phyloP scores from a whole-genome alignment of 2,888 invertebrate species.

The Acrobasis consociella region DNA sequence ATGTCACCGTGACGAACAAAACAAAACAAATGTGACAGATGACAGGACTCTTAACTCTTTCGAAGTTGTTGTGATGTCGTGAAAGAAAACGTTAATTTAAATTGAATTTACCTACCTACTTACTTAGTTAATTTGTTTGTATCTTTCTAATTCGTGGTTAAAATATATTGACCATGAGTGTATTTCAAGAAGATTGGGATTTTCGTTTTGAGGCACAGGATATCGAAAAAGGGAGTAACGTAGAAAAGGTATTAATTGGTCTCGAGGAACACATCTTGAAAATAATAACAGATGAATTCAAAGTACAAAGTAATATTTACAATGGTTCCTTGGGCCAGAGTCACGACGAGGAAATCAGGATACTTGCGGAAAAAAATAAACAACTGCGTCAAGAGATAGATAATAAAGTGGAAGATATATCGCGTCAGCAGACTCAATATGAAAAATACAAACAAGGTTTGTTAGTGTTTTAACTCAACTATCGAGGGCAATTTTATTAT shows the following conservation, averaged over 20 bases:
- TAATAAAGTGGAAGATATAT: conserved; percentile 50
- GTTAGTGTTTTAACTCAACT: conserved; percentile 29
- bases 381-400: conserved; percentile 57
- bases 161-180: conserved; percentile 45
- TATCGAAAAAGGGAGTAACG: conserved; percentile 45
- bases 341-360: conserved; percentile 58
- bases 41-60: too few species aligned
- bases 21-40: too few species aligned
- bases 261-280: conserved; percentile 44
- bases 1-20: too few species aligned
- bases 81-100: too few species aligned
- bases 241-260: conserved; percentile 45
- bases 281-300: conserved; percentile 51
- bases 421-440: conserved; percentile 55
- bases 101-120: too few species aligned
- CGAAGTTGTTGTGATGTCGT: too few species aligned
- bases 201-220: conserved; percentile 40
- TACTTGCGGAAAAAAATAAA: conserved; percentile 57
- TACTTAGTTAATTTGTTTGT: too few species aligned
- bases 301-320: conserved; percentile 40
- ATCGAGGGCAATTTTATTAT: neutral
- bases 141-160: neutral
- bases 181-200: conserved; percentile 54
- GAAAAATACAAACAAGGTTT: conserved; percentile 64
- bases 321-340: conserved; percentile 40